Evolutionary conservation across 2,888 invertebrate species (phyloP), one percentile per base, ranked within the genome.

Genomic region (Aricia artaxerxes): DNA sequence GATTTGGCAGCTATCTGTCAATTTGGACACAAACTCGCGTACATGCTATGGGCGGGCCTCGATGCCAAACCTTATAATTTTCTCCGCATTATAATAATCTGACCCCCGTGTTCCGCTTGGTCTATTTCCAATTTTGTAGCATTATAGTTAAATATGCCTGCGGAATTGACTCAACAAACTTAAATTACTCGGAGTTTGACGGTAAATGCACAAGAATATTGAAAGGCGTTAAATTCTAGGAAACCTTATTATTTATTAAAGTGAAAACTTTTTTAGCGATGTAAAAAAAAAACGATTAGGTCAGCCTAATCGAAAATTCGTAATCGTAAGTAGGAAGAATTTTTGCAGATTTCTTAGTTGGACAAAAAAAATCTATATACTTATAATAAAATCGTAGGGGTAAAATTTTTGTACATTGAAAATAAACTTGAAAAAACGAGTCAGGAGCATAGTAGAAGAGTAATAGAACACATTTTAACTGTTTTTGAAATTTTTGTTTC

Each of bases 21-120:
- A 69, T 69, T 69, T 24, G 11, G 69, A 69, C 35, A 69, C 24
- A 69, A 38, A 69, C 35, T 13, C 35, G 69, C 69, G 38, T 69
- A 69, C 69, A 69, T 69, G 69, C 69, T 5, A 69, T 69, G 69
- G 69, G 69, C 69, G 69, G 69, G 11, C 16, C 69, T 24, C 13
- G 69, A 64, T 2, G 64, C 35, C 35, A 38, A 69, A 69, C 69
- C 69, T 38, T 69, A 69, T 69, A 69, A 69, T 69, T 69, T 69
- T 38, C 69, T 16, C 69, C 35, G 35, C 35, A 69, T 69, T 69
- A 35, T 38, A 24, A 24, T 69, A 35, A 69, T 38, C 69, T 35
- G 69, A 69, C 69, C 69, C 69, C 38, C 13, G 69, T 35, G 35
- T 69, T 69, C 69, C 69, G 69, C 69, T 69, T 38, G 11, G 69